Evolutionary conservation across 2,113 vertebrate genomes (phyloP), one percentile per base, ranked within the genome.

Genomic region (Myanophis thanlyinensis): DNA sequence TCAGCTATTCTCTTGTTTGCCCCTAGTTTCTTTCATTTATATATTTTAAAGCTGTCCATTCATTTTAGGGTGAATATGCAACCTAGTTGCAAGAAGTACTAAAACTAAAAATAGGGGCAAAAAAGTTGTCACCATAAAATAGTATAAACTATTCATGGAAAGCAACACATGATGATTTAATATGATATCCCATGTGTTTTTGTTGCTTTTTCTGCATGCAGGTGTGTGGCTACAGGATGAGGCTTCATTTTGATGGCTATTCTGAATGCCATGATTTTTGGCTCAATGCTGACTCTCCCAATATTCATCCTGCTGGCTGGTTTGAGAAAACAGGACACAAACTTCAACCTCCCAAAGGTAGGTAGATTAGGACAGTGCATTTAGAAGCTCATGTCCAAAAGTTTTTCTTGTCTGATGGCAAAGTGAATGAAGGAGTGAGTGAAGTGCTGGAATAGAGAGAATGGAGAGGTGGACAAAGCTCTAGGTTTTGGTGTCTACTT

Each of bases 201-300:
- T 90, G n/a, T 85, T 90, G 35, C 56, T 84, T 67, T 95, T 89
- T 54, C 25, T 87, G 18, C 3, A 3, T 88, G 87, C 94, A 99
- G 99, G 98, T 99, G 30, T 99, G 99, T 3, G 99, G 99, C 46
- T 99, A 98, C 94, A 98, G 99, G 59, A 98, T 99, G 93, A 98
- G 98, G 12, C 99, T 99, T 73, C 99, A 99, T 97, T 99, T 99
- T 15, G 99, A 99, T 56, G 99, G 99, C 89, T 99, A 99, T 96
- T 99, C 99, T 0, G 99, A 99, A 95, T 99, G 98, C 96, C 99
- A 99, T 1, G 99, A 99, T 97, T 99, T 99, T 97, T 99, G 99
- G 99, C 98, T 99, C 95, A 99, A 99, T 6, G 98, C 98, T 85
- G 98, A 99, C 96, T 99, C 98, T 15, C 98, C 98, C 0, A 98